Base-by-base conservation (phyloP, 2,888 invertebrate genomes). In the Andrena praecox region DNA sequence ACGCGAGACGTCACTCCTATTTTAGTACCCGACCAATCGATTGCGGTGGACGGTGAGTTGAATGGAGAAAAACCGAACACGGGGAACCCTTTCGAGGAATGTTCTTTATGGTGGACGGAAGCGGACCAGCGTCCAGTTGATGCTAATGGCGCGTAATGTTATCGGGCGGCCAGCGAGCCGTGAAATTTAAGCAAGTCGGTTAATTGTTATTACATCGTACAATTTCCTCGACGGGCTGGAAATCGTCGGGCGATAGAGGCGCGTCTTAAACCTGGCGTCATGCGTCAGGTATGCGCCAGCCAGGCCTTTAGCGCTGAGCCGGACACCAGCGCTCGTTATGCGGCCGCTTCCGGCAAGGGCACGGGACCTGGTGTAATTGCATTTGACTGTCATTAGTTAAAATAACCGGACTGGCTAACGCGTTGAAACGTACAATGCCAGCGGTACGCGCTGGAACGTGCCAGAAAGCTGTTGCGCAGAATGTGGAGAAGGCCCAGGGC, bases 281-380 rank as follows among this genome's bases (percentile, higher is more conserved):
- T 77, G 80, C 68, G 80, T 77, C 74, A 80, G 77, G 84, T 69
- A 83, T 83, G 84, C 80, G 63, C 59, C 77, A 42, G 42, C 16
- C 42, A 33, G 50, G 77, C 68, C 77, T 77, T 42, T 76, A 71
- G 56, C 54, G 29, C 62, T 42, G 60, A 74, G 69, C 84, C 84
- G 77, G 84, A 80, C 80, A 83, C 83, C 74, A 74, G 80, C 42
- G 75, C 77, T 80, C 80, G 85, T 85, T 84, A 85, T 81, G 84
- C 69, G 84, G 75, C 71, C 78, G 84, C 85, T 85, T 85, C 85
- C 85, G 85, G 85, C 84, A 85, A 84, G 71, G 77, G 80, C 71
- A 78, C 52, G 77, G 75, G 73, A 54, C 72, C 75, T 60, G 79
- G 72, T 78, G 85, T 85, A 85, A 85, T 85, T 85, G 78, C 85